Evolutionary conservation across 2,888 invertebrate genomes (phyloP), one percentile per base, ranked within the genome.

Genomic region (Penaeus monodon): DNA sequence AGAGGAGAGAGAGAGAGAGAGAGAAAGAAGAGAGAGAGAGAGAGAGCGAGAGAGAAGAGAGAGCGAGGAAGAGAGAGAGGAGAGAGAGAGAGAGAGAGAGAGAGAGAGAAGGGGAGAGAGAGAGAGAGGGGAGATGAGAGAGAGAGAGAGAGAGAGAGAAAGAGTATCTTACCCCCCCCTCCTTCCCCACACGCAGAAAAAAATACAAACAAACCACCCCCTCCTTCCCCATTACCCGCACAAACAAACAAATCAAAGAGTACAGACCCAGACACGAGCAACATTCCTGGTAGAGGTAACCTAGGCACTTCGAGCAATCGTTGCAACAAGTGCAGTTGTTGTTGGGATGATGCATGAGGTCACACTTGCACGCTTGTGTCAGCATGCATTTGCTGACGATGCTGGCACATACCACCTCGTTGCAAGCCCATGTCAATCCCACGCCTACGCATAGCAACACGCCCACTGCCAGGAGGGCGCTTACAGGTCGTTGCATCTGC

Each of bases 361-460:
- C 97, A 93, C 99, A 99, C 92, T 98, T 98, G 93, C 99, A 99
- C 81, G 97, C 97, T 92, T 98, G 97, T 24, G 98, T 98, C 90
- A 99, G 93, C 95, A 98, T 96, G 93, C 99, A 99, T 93, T 98
- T 98, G 92, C 97, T 98, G 81, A 99, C 99, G 84, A 98, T 96
- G 91, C 97, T 97, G 38, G 97, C 98, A 93, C 99, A 99, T 85
- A 98, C 96, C 57, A 97, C 96, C 93, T 98, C 98, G 92, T 98
- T 98, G 92, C 98, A 98, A 70, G 92, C 92, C 38, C 33, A 33
- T 3, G 57, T 57, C 27, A 57, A 20, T 70, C 24, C 27, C 82
- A 82, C 57, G 73, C 65, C 80, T 57, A 63, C 79, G 20, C 57
- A 57, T 57, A 57, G 57, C 57, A 57, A 57, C 57, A 57, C 57